Evolutionary conservation across 2,113 vertebrate species (phyloP).

Genomic region (Ploceus nigricollis): DNA sequence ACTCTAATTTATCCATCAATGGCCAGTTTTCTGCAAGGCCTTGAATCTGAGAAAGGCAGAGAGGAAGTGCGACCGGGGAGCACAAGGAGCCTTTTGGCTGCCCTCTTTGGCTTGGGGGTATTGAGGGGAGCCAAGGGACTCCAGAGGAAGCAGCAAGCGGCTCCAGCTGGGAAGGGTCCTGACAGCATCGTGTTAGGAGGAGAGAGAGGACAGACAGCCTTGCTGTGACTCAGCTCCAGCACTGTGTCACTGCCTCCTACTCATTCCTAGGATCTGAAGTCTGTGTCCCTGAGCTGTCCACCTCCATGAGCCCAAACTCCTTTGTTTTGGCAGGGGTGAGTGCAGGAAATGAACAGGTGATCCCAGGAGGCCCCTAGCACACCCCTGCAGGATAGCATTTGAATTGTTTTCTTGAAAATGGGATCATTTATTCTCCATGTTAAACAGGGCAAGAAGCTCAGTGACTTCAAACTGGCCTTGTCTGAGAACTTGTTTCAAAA

Average conservation of each 20-base stretch:
- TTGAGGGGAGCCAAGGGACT: neutral
- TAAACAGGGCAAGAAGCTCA: neutral
- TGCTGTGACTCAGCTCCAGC: neutral
- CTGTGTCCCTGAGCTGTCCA: neutral
- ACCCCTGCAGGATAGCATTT: neutral
- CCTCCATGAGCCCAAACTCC: neutral
- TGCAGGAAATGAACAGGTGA: neutral
- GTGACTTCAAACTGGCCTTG: neutral
- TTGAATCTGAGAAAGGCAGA: neutral
- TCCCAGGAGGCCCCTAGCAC: neutral
- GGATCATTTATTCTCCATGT: neutral
- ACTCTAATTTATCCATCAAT: neutral
- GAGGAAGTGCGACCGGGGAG: neutral
- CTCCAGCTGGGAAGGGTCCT: slow-evolving; percentile 12
- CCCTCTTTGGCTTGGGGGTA: neutral
- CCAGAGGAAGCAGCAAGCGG: neutral
- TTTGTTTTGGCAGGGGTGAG: neutral
- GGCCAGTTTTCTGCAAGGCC: neutral
- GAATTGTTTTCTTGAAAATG: neutral
- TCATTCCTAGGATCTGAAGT: neutral
- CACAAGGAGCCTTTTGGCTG: slow-evolving; percentile 4
- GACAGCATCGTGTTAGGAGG: neutral
- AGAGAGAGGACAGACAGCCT: neutral
- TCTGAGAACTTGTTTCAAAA: neutral
- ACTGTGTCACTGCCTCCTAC: neutral